A percentile compares a stretch with the other conserved stretches of the same genome.
These are phyloP conservation scores for Alaudala cheleensis DNA, from an alignment of 2,113 vertebrate species.

Conservation along the genomic window DNA sequence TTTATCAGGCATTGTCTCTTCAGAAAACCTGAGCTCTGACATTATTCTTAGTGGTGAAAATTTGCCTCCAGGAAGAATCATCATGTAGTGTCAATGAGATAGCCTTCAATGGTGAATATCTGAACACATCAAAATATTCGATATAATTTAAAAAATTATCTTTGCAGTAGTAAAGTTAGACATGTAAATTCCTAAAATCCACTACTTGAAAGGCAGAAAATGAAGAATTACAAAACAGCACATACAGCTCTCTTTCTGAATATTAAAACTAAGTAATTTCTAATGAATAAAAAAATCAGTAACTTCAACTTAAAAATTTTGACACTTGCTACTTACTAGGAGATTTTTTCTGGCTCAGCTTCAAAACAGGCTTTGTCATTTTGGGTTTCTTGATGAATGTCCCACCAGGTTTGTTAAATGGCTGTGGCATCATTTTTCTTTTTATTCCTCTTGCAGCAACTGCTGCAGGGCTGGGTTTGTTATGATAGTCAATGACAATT, in stretches of 20 bases:
- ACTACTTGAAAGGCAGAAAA: not conserved
- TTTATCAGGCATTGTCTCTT: not conserved
- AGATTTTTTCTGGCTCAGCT: conserved; percentile 74
- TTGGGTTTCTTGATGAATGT: conserved; percentile 84
- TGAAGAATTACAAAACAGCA: not conserved
- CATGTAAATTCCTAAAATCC: not conserved
- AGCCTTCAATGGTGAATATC: not conserved
- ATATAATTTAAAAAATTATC: not conserved
- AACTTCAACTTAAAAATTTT: not conserved
- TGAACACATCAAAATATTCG: not conserved
- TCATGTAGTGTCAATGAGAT: not conserved
- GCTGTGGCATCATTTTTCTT: conserved; percentile 81
- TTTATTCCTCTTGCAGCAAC: conserved; percentile 84
- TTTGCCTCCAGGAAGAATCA: not conserved
- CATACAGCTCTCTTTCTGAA: not conserved
- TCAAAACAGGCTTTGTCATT: conserved; percentile 77
- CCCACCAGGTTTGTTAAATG: conserved; percentile 77
- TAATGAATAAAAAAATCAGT: not conserved
- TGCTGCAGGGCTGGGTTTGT: conserved; percentile 78
- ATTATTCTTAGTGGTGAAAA: not conserved
- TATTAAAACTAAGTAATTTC: not conserved
- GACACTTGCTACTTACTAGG: conserved; percentile 72
- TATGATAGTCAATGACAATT: conserved; percentile 80
- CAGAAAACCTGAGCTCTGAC: not conserved
- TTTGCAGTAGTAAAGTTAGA: not conserved